phyloP scores from a whole-genome alignment of 92 coral and sea anemone species.

The Porites evermanni region DNA sequence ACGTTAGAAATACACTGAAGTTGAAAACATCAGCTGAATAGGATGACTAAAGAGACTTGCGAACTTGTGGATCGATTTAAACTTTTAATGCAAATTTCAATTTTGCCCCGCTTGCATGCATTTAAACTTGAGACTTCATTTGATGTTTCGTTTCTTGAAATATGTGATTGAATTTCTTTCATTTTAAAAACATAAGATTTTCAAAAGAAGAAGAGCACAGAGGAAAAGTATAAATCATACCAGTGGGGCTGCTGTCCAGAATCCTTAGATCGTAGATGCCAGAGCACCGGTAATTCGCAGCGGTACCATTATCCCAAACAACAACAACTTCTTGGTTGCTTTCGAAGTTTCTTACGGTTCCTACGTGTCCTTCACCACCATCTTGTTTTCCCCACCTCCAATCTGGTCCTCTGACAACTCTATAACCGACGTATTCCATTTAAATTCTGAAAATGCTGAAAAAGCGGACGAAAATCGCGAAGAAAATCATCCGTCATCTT shows the following conservation, averaged over 20 bases:
- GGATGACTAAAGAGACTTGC: no score
- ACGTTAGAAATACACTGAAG: no score
- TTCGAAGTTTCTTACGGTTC: slow-evolving; percentile 97
- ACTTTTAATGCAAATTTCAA: neutral
- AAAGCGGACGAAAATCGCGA: slow-evolving; percentile 7
- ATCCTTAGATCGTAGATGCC: slow-evolving; percentile 91
- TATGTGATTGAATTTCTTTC: neutral
- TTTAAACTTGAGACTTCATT: no score
- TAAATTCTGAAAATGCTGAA: slow-evolving; percentile 11
- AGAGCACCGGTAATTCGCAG: slow-evolving; percentile 97
- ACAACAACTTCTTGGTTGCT: slow-evolving; percentile 99
- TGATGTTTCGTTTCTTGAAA: neutral
- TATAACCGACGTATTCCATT: slow-evolving; percentile 97
- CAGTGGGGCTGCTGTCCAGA: slow-evolving; percentile 94
- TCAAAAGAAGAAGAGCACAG: neutral
- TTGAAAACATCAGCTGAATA: no score
- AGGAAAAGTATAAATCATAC: slow-evolving; percentile 49
- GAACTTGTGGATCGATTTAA: no score
- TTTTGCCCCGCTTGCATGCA: neutral
- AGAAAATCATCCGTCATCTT: slow-evolving; percentile 22
- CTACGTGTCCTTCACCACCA: slow-evolving; percentile 99
- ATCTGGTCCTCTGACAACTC: slow-evolving; percentile 99
- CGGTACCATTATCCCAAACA: slow-evolving; percentile 99
- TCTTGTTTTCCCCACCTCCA: slow-evolving; percentile 99
- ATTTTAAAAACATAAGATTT: neutral